Evolutionary conservation across 1,140 invertebrate genomes (phyloP), one percentile per base, ranked within the genome.

Genomic region (Euglossa dilemma): DNA sequence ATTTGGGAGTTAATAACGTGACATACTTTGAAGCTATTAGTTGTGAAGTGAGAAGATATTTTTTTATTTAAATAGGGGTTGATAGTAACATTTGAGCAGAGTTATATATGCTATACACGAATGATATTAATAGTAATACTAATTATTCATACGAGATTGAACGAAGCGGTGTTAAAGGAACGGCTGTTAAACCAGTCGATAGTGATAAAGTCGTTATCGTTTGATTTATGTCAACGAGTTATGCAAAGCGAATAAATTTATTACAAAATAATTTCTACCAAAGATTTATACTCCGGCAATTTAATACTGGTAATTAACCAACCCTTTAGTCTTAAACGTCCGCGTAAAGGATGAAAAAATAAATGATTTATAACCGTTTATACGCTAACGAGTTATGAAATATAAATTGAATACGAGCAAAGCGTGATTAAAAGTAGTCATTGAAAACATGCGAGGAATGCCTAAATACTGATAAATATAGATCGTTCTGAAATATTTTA

Each of bases 151-250:
- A n/a, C n/a, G 8, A 43, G n/a, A 45, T 66, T 43, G 23, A 52
- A 52, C 47, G 79, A 83, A 70, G 85, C 85, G 82, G 74, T 80
- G 56, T 71, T n/a, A 82, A 79, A 63, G 67, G 67, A 70, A 61
- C 61, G 28, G 52, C 67, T 69, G 59, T 67, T 71, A 52, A 87
- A 85, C 63, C 80, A 73, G 81, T 77, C 69, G 50, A 63, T 52
- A 72, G 64, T 79, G 85, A 80, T 88, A 77, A 87, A 87, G 61
- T 72, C 75, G 73, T 77, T 86, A 82, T 84, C 84, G 43, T 85
- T 77, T 66, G 81, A 86, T 85, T 86, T 83, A 57, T 61, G 82
- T 75, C 79, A 61, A 80, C 85, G 86, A 86, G 82, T 86, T 85
- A 87, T 85, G 83, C 83, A 81, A 85, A 66, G 71, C 25, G 77